These are phyloP conservation scores for Leucophenga varia DNA, from an alignment of 1,140 invertebrate genomes.

Conservation along the genomic window DNA sequence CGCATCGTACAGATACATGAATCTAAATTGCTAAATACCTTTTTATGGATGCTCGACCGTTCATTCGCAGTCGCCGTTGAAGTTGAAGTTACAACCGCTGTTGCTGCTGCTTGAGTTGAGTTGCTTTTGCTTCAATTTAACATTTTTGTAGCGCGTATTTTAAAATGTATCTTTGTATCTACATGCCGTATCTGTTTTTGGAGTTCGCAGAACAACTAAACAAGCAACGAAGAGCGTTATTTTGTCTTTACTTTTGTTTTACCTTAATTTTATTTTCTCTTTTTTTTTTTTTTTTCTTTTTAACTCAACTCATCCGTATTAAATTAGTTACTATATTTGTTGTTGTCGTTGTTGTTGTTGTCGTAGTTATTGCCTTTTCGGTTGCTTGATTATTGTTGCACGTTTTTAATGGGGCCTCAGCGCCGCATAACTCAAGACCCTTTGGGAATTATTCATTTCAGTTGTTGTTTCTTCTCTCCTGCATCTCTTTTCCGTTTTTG, in stretches of 20 bases:
- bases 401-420: constrained; percentile 47
- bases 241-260: constrained; percentile 21
- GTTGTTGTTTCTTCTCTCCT: constrained; percentile 25
- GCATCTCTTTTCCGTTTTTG: constrained; percentile 20
- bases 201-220: constrained; percentile 34
- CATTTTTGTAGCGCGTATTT: constrained; percentile 26
- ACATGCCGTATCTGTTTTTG: constrained; percentile 7
- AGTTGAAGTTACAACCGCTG: no score
- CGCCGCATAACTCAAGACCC: constrained; percentile 11
- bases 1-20: constrained; percentile 28
- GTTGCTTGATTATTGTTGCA: constrained; percentile 39
- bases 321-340: neutral
- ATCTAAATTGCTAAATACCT: constrained; percentile 54
- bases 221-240: constrained; percentile 18
- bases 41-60: constrained; percentile 43
- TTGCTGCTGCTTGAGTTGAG: constrained; percentile 10
- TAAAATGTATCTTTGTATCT: constrained; percentile 52
- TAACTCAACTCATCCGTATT: neutral
- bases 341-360: constrained; percentile 7
- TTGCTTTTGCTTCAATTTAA: constrained; percentile 47
- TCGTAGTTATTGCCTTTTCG: constrained; percentile 21
- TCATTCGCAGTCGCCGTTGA: no score
- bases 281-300: constrained; percentile 26
- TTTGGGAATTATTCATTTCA: constrained; percentile 51
- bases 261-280: constrained; percentile 25